Percentiles rank a stretch among this genome's conserved stretches.
Evolutionary conservation across 2,113 vertebrate species (phyloP).

Genomic region (Anoura caudifer): DNA sequence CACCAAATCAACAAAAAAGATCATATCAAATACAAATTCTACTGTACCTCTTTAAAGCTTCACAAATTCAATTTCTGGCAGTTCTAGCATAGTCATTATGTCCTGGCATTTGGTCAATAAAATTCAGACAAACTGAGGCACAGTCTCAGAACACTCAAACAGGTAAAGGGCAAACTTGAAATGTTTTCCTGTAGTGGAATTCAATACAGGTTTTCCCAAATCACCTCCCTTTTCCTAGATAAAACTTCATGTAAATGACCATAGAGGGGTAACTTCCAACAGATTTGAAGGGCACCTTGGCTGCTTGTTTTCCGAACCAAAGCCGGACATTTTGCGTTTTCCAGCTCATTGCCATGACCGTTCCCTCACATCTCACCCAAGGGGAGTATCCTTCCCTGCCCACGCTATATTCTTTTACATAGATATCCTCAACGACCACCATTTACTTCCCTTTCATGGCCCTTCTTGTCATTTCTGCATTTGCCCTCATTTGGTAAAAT

Average conservation of each 20-base stretch:
- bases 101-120: background rate
- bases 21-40: background rate
- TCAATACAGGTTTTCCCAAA: background rate
- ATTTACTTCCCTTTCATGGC: background rate
- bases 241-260: background rate
- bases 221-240: background rate
- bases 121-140: background rate
- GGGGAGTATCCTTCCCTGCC: background rate
- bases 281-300: background rate
- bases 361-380: background rate
- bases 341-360: background rate
- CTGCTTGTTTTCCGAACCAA: background rate
- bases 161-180: background rate
- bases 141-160: background rate
- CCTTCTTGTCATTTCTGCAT: background rate
- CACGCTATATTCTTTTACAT: background rate
- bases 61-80: background rate
- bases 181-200: background rate
- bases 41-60: background rate
- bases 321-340: background rate
- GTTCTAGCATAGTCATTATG: background rate
- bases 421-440: background rate
- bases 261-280: background rate
- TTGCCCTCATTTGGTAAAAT: background rate
- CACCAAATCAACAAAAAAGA: background rate